Percentiles rank a stretch among this genome's conserved stretches.
Evolutionary conservation across 2,797 vertebrate species (phyloP).

Genomic region (Otus scops): DNA sequence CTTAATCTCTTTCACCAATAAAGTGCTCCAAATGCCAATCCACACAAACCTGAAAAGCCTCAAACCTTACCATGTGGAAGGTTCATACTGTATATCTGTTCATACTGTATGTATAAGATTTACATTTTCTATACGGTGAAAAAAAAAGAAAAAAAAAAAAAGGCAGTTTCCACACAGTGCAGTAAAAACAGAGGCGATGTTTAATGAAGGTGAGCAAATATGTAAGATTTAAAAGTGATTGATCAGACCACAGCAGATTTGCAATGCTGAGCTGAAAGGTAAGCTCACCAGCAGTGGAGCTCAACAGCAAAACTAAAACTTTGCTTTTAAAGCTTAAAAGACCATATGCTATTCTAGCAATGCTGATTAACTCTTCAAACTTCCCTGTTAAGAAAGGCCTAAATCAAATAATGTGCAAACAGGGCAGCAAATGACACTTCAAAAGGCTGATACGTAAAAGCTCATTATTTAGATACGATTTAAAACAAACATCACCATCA

Average conservation of each 20-base stretch:
- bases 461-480: background rate
- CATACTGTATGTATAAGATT: background rate
- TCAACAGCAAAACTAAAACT: background rate
- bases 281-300: background rate
- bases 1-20: background rate
- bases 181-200: background rate
- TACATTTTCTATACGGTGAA: background rate
- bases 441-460: background rate
- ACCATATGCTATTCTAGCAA: background rate
- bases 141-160: background rate
- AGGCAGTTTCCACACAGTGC: background rate
- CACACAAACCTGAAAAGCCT: background rate
- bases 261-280: background rate
- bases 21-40: background rate
- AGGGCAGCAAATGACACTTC: background rate
- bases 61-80: background rate
- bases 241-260: background rate
- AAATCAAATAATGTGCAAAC: background rate
- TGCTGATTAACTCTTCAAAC: background rate
- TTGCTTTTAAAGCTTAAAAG: background rate
- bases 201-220: background rate
- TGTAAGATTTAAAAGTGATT: background rate
- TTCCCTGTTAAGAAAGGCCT: background rate
- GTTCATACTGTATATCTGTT: background rate
- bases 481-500: background rate